Conservation (phyloP, 1,140 invertebrate species). For the Drosophila pruinosa region DNA sequence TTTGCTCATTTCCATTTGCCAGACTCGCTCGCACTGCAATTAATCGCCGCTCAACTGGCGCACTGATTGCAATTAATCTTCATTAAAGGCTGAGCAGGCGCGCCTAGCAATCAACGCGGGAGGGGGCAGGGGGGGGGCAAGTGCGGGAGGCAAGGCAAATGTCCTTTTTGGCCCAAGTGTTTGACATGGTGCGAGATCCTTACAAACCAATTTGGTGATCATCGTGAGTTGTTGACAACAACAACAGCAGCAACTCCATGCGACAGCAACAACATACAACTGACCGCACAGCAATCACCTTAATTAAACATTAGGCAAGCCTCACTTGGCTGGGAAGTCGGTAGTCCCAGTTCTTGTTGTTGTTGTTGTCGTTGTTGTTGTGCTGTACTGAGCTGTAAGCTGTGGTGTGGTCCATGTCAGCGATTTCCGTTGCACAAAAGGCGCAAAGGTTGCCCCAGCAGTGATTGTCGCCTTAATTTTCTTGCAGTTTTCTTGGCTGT, state of each 20-base stretch:
- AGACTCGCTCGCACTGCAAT: constrained; percentile 55
- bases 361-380: constrained; percentile 49
- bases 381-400: constrained; percentile 28
- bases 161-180: constrained; percentile 43
- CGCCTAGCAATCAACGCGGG: constrained; percentile 36
- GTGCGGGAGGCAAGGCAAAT: background rate
- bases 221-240: constrained; percentile 58
- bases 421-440: constrained; percentile 75
- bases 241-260: constrained; percentile 30
- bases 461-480: constrained; percentile 73
- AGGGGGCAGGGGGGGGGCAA: background rate
- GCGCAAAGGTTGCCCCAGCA: constrained; percentile 72
- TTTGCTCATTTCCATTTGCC: constrained; percentile 67
- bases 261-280: constrained; percentile 48
- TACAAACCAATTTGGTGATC: constrained; percentile 77
- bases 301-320: constrained; percentile 82
- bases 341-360: constrained; percentile 13
- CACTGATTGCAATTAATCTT: constrained; percentile 82
- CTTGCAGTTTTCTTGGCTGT: constrained; percentile 74
- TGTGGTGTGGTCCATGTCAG: constrained; percentile 77
- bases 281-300: constrained; percentile 80
- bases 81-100: constrained; percentile 59
- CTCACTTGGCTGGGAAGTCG: constrained; percentile 43
- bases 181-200: constrained; percentile 48
- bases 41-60: constrained; percentile 79